These are phyloP conservation scores for Harpagoxenus sublaevis DNA, from an alignment of 2,888 invertebrate species.

Conservation along the genomic window DNA sequence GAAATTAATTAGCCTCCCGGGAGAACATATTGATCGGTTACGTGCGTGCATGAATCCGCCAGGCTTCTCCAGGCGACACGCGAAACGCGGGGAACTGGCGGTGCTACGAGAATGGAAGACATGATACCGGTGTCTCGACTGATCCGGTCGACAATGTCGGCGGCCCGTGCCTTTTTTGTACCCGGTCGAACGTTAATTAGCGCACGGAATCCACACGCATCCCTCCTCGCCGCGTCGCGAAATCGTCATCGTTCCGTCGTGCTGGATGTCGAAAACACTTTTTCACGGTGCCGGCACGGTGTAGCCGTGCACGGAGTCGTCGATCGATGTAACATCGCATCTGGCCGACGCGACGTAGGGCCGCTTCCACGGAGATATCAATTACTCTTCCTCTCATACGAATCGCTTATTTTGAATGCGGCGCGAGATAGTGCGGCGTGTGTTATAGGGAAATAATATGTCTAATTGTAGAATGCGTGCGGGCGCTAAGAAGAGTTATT, in stretches of 20 bases:
- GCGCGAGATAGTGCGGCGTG: slow-evolving; percentile 12
- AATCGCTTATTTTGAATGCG: slow-evolving; percentile 34
- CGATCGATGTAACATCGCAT: slow-evolving; percentile 42
- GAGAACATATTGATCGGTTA: slow-evolving; percentile 76
- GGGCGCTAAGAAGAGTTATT: slow-evolving; percentile 5
- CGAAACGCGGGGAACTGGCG: slow-evolving; percentile 50
- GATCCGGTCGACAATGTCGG: slow-evolving; percentile 76
- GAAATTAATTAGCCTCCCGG: slow-evolving; percentile 81
- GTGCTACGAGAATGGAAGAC: slow-evolving; percentile 67
- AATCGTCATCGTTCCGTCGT: slow-evolving; percentile 71
- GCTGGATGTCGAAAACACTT: slow-evolving; percentile 44
- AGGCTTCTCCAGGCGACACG: slow-evolving; percentile 43
- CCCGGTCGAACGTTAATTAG: slow-evolving; percentile 77
- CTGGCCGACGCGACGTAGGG: slow-evolving; percentile 31
- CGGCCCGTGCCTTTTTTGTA: slow-evolving; percentile 70
- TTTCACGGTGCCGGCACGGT: slow-evolving; percentile 41
- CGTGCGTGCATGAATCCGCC: slow-evolving; percentile 33
- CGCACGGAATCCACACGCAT: slow-evolving; percentile 71
- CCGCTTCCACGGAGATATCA: slow-evolving; percentile 23
- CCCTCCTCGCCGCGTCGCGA: slow-evolving; percentile 65
- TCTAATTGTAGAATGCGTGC: slow-evolving; percentile 30
- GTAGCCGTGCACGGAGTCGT: background rate
- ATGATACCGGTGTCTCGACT: slow-evolving; percentile 74
- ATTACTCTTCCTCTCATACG: slow-evolving; percentile 33
- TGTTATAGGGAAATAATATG: slow-evolving; percentile 32